Base-by-base conservation (phyloP, 2,113 vertebrate species). In the Odocoileus hemionus region DNA sequence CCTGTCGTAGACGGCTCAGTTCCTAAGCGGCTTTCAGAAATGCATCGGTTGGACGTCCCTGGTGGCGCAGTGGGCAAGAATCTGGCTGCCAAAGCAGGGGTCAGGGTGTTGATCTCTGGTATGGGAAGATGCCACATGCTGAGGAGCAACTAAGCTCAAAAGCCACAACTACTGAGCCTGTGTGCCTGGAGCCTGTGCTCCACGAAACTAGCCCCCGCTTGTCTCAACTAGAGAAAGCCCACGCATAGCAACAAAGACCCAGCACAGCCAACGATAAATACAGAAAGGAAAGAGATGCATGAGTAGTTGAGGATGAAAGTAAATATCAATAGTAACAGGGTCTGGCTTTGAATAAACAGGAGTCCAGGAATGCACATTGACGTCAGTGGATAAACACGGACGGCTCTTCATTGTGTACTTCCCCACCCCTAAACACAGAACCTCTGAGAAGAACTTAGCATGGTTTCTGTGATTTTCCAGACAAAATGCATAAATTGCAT, bases 401-500 rank as follows among this genome's bases (percentile, higher is more conserved):
- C 43, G 1, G 19, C n/a, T 5, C 5, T 39, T 61, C 61, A 1
- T 0, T 30, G 0, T 0, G n/a, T 11, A 4, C 4, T 23, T 36
- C 7, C 6, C 26, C 26, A 0, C 39, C 57, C 57, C 23, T 4
- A 50, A 79, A 50, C 28, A 9, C 2, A 3, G 58, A 70, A 23
- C 1, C 39, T 25, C 15, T 5, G 30, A 80, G 45, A 7, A 58
- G 36, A 86, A 61, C 8, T 64, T 45, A 11, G 47, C 91, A 7
- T 36, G 25, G 9, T 21, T 23, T n/a, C 93, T 30, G 61, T 33
- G 39, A 21, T 30, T 23, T 52, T 30, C 50, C 19, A 45, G 83
- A n/a, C 82, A 25, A 39, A 67, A 47, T 16, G 50, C 21, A 0
- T 25, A 85, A 33, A 28, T 7, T n/a, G 60, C 47, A 1, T n/a